Evolutionary conservation across 2,797 vertebrate genomes (phyloP).

Genomic region (Mormyrops boulengeri): DNA sequence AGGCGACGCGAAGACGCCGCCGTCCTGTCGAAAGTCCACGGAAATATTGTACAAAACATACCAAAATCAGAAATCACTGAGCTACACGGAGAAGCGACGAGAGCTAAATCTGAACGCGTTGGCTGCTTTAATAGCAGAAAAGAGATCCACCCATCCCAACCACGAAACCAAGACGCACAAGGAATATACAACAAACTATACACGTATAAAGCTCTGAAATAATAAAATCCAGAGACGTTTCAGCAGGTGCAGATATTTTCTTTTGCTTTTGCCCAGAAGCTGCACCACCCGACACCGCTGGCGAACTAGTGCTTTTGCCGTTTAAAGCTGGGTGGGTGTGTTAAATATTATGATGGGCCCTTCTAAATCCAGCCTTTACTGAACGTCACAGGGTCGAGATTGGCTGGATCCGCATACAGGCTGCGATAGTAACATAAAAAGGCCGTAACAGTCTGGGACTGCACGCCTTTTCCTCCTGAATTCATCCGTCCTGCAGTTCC

Average conservation of each 20-base stretch:
- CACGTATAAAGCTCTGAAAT: conserved; percentile 7
- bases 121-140: conserved; percentile 9
- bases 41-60: conserved; percentile 7
- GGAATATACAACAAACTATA: too few species aligned
- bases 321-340: conserved; percentile 70
- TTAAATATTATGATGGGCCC: conserved; percentile 80
- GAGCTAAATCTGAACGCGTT: conserved; percentile 16
- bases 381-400: conserved; percentile 82
- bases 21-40: background rate
- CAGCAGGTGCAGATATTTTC: conserved; percentile 63
- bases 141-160: conserved; percentile 21
- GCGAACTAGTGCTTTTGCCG: conserved; percentile 47
- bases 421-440: conserved; percentile 68
- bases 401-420: conserved; percentile 70
- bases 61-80: conserved; percentile 5
- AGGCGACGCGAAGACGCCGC: background rate
- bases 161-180: conserved; percentile 26
- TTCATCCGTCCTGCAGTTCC: conserved; percentile 68
- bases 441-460: conserved; percentile 49
- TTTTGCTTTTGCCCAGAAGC: conserved; percentile 42
- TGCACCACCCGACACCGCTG: conserved; percentile 45
- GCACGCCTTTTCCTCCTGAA: conserved; percentile 36
- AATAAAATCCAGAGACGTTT: conserved; percentile 25
- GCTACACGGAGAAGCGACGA: background rate
- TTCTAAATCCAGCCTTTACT: conserved; percentile 74